phyloP scores from a whole-genome alignment of 2,888 invertebrate species.

The Mythimna loreyi region DNA sequence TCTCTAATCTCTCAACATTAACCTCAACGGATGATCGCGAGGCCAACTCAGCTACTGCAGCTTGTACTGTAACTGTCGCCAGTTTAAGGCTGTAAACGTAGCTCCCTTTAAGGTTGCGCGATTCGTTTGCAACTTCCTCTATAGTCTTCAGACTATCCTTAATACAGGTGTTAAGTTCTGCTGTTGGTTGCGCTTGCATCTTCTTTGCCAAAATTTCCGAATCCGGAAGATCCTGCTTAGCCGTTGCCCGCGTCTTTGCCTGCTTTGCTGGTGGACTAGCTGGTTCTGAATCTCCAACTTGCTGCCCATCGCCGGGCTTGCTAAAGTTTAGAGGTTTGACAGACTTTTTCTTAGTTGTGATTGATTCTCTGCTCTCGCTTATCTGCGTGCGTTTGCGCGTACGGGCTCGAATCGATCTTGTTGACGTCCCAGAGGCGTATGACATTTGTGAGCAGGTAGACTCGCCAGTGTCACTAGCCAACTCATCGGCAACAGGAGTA shows the following conservation, averaged over 20 bases:
- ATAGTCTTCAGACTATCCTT: too few relatives aligned
- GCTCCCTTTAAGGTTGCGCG: neutral
- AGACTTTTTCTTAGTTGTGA: too few relatives aligned
- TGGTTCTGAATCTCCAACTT: neutral
- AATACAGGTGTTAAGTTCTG: neutral
- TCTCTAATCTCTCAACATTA: neutral
- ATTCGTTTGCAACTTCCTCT: neutral
- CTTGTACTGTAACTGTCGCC: too few relatives aligned
- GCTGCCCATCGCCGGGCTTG: neutral
- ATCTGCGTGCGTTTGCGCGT: too few relatives aligned
- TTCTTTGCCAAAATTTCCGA: neutral
- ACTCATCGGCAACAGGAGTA: too few relatives aligned
- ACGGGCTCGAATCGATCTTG: too few relatives aligned
- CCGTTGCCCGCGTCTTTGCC: neutral
- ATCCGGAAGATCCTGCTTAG: neutral
- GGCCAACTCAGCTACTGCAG: neutral
- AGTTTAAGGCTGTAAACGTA: neutral
- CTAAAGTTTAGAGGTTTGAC: neutral
- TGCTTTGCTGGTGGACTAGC: neutral
- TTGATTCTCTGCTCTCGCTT: neutral
- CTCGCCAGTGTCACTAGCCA: too few relatives aligned
- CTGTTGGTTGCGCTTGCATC: neutral
- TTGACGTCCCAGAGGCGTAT: too few relatives aligned
- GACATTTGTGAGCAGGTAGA: too few relatives aligned
- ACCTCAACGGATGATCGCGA: neutral